These are phyloP conservation scores for Amphiprion clarkii DNA, from an alignment of 2,797 vertebrate species.

Conservation along the genomic window DNA sequence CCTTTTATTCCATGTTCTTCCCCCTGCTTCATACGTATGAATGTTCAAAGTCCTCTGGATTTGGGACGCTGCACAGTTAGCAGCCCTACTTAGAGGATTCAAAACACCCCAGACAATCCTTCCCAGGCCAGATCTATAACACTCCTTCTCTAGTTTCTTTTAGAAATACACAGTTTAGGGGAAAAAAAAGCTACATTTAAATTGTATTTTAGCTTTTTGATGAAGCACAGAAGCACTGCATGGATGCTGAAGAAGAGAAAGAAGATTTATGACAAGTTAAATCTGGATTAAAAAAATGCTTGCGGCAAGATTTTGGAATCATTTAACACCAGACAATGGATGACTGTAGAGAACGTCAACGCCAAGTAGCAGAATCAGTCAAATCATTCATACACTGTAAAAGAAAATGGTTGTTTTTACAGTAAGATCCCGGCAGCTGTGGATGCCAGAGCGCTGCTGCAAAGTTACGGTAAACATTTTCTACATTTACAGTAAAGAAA, in stretches of 20 bases:
- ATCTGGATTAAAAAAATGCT: background rate
- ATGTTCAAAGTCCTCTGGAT: slow-evolving; percentile 71
- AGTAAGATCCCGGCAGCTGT: no score
- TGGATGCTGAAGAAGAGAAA: background rate
- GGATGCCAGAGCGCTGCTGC: no score
- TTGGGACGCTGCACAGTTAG: slow-evolving; percentile 60
- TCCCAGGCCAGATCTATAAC: slow-evolving; percentile 55
- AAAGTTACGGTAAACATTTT: no score
- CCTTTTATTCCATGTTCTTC: slow-evolving; percentile 51
- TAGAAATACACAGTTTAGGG: slow-evolving; percentile 53
- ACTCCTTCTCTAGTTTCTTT: slow-evolving; percentile 7
- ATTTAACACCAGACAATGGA: background rate
- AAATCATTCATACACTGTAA: background rate
- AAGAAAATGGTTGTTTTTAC: no score
- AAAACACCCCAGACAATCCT: slow-evolving; percentile 62
- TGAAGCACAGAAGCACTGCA: background rate
- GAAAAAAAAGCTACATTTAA: slow-evolving; percentile 17
- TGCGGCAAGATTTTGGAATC: background rate
- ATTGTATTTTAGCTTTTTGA: slow-evolving; percentile 22
- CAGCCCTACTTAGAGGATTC: slow-evolving; percentile 58
- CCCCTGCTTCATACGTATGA: slow-evolving; percentile 47
- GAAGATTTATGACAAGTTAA: background rate
- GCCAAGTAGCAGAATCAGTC: background rate
- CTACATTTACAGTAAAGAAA: no score
- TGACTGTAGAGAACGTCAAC: background rate